phyloP scores from a whole-genome alignment of 2,888 invertebrate species.

The Oxytorus armatus region DNA sequence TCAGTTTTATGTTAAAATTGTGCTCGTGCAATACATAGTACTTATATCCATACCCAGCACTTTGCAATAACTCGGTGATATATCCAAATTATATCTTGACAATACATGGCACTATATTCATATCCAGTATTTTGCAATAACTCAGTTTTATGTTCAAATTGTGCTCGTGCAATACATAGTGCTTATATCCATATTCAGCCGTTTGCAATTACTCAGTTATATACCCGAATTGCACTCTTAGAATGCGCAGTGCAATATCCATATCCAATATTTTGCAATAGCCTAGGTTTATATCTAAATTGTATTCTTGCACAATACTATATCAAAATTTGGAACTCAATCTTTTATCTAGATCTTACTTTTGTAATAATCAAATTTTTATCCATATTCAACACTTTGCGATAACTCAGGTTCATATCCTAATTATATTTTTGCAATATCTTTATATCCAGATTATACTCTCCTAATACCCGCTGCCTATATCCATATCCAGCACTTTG shows the following conservation, averaged over 20 bases:
- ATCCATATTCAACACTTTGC: too few relatives aligned
- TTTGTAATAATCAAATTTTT: too few relatives aligned
- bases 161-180: background rate
- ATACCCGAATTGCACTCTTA: slow-evolving; percentile 2
- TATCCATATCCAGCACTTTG: background rate
- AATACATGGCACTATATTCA: slow-evolving; percentile 12
- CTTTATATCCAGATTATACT: background rate
- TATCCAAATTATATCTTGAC: background rate
- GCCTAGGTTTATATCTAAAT: background rate
- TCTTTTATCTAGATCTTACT: too few relatives aligned
- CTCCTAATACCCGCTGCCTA: background rate
- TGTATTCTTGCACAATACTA: background rate
- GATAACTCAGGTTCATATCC: too few relatives aligned
- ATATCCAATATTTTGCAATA: background rate
- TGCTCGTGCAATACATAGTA: too few relatives aligned
- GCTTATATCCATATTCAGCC: background rate
- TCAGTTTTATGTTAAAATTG: too few relatives aligned
- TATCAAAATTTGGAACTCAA: too few relatives aligned
- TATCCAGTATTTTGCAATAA: slow-evolving; percentile 9
- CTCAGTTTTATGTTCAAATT: background rate
- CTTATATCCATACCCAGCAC: background rate
- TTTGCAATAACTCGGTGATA: background rate
- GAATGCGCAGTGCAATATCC: slow-evolving; percentile 16
- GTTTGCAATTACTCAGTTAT: slow-evolving; percentile 14
- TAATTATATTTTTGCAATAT: slow-evolving; percentile 19